Evolutionary conservation across 2,113 vertebrate genomes (phyloP), one percentile per base, ranked within the genome.

Genomic region (Paradoxurus hermaphroditus): DNA sequence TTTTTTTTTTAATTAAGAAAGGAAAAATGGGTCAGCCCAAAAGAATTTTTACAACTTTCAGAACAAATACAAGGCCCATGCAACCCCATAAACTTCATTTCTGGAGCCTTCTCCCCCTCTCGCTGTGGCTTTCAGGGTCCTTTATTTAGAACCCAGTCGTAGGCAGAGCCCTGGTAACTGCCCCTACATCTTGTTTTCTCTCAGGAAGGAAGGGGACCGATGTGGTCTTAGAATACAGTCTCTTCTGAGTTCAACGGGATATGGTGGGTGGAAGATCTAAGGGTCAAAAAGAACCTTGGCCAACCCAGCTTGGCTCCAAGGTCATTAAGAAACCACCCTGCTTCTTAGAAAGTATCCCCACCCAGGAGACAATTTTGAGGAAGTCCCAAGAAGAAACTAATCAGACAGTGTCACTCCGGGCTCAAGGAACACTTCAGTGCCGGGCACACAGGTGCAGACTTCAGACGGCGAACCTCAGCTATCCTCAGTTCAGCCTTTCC

Each of bases 11-110:
- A 92, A 93, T 97, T 97, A 97, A 95, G 93, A 92, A 94, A 97
- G 97, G 87, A 97, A 93, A 98, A 98, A 95, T 2, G 95, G 87
- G 87, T 92, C 96, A 98, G 94, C 83, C 97, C 75, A 29, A 98
- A 97, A 97, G 94, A 97, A 93, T 96, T 98, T 98, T 96, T 94
- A 97, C 83, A 95, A 96, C 89, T 92, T 90, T 75, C 95, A 97
- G 92, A 95, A 96, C 78, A 96, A 97, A 98, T 94, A 97, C 31
- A 88, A 87, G 49, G 73, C 82, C 39, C 94, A 96, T 93, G 56
- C 31, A 86, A 95, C 1, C 0, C 86, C 44, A 95, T 90, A 97
- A 93, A 97, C 68, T 92, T 97, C 31, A 93, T 90, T 97, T 97
- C 92, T 73, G 90, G 4, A 95, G 78, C 23, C 90, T 78, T 85